phyloP scores from a whole-genome alignment of 2,888 invertebrate species.

The Allophyes oxyacanthae region DNA sequence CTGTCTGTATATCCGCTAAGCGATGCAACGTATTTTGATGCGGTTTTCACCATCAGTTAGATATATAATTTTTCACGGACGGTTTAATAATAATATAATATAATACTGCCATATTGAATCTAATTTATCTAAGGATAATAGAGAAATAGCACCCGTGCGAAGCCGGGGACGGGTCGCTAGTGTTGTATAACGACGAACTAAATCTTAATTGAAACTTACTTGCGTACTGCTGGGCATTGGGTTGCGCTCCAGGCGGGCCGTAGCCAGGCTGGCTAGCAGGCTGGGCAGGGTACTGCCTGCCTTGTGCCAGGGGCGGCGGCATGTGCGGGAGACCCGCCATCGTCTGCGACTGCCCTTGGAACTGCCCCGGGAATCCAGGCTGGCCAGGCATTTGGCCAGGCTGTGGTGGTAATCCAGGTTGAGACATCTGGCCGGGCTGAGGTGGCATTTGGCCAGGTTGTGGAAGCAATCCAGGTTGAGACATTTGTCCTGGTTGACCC shows the following conservation, averaged over 20 bases:
- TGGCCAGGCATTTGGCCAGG: conserved; percentile 43
- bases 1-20: too few relatives aligned
- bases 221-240: conserved; percentile 65
- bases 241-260: conserved; percentile 64
- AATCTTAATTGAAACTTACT: conserved; percentile 60
- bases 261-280: conserved; percentile 67
- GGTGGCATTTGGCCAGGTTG: conserved; percentile 38
- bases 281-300: conserved; percentile 70
- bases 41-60: too few relatives aligned
- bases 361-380: conserved; percentile 56
- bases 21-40: too few relatives aligned
- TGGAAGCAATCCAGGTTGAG: conserved; percentile 31
- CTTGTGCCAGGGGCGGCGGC: conserved; percentile 82
- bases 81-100: too few relatives aligned
- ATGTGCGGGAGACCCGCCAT: conserved; percentile 75
- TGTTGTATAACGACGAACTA: too few relatives aligned
- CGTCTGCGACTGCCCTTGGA: conserved; percentile 60
- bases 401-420: conserved; percentile 43
- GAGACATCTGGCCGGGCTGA: conserved; percentile 33
- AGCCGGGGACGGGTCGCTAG: too few relatives aligned
- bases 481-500: conserved; percentile 17
- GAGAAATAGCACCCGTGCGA: too few relatives aligned
- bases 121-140: too few relatives aligned
- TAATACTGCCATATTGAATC: too few relatives aligned
- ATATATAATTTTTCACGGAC: too few relatives aligned